Percentiles rank a stretch among this genome's conserved stretches.
Conservation (phyloP, 2,888 invertebrate species). For the Tetanocera ferruginea region DNA sequence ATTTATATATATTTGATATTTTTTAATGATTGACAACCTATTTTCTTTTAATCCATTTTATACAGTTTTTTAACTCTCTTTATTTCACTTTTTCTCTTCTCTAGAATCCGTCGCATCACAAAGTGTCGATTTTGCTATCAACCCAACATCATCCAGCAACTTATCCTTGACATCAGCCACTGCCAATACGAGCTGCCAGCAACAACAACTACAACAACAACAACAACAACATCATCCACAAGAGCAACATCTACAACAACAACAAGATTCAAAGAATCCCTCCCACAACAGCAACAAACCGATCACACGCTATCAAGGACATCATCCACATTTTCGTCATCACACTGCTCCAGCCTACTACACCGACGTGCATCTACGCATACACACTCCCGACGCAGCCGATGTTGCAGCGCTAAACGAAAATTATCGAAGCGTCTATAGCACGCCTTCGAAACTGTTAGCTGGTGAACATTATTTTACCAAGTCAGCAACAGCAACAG, state of each 20-base stretch:
- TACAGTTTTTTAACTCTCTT: too few relatives aligned
- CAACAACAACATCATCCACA: conserved; percentile 54
- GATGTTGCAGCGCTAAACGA: conserved; percentile 64
- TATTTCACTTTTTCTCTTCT: too few relatives aligned
- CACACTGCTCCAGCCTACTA: conserved; percentile 66
- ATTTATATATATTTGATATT: too few relatives aligned
- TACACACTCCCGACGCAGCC: conserved; percentile 63
- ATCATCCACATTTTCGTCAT: conserved; percentile 65
- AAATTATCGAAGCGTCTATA: conserved; percentile 68
- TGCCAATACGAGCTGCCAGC: conserved; percentile 71
- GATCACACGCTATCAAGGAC: conserved; percentile 63
- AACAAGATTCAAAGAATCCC: conserved; percentile 23
- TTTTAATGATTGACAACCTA: too few relatives aligned
- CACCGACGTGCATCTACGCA: conserved; percentile 64
- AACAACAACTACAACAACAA: conserved; percentile 60
- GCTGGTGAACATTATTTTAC: conserved; percentile 64
- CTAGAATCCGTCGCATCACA: conserved; percentile 61
- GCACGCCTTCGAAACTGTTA: conserved; percentile 65
- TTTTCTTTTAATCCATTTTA: not conserved
- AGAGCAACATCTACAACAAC: conserved; percentile 48
- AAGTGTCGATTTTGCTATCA: conserved; percentile 48
- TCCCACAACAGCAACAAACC: conserved; percentile 35
- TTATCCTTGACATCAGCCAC: conserved; percentile 71
- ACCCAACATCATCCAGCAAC: conserved; percentile 61
- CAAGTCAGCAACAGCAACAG: conserved; percentile 59